A percentile compares a stretch with the other conserved stretches of the same genome.
These are phyloP conservation scores for Thamnophis elegans DNA, from an alignment of 2,797 vertebrate genomes.

Conservation along the genomic window DNA sequence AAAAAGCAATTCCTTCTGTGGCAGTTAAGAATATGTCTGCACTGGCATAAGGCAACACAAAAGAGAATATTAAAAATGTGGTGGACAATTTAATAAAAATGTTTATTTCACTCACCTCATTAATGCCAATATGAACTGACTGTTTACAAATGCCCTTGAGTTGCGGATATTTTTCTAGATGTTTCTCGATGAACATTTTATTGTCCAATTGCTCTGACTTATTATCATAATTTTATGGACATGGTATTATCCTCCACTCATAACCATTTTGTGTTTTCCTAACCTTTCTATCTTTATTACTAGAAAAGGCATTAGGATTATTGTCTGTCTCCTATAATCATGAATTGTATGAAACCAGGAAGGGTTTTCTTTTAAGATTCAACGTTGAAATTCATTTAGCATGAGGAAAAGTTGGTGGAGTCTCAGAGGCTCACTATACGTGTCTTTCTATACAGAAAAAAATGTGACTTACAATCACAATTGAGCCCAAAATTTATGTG, in stretches of 20 bases:
- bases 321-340: not conserved
- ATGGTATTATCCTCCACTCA: not conserved
- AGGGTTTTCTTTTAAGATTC: not conserved
- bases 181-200: not conserved
- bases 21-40: not conserved
- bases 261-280: not conserved
- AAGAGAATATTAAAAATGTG: not conserved
- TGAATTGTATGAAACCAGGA: not conserved
- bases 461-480: not conserved
- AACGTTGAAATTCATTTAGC: not conserved
- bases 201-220: not conserved
- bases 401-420: not conserved
- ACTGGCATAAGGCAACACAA: not conserved
- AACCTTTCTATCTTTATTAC: not conserved
- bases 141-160: not conserved
- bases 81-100: not conserved
- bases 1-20: not conserved
- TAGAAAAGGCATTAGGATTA: not conserved
- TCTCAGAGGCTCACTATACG: not conserved
- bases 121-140: not conserved
- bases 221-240: not conserved
- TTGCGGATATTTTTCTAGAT: not conserved
- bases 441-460: not conserved
- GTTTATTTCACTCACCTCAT: not conserved
- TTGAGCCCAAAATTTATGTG: not conserved